phyloP scores from a whole-genome alignment of 2,113 vertebrate species.

The Shinisaurus crocodilurus region DNA sequence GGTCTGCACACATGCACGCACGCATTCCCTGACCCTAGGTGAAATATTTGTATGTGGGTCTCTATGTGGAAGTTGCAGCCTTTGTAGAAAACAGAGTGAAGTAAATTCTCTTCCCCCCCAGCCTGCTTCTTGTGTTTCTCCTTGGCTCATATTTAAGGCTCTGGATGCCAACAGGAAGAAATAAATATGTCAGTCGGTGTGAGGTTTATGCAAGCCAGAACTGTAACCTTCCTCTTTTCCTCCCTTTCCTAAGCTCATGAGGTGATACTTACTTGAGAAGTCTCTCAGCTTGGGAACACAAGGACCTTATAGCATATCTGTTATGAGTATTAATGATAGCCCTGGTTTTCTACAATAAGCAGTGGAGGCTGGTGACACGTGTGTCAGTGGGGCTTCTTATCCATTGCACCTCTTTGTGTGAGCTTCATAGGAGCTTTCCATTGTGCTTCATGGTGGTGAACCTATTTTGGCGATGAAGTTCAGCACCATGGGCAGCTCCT shows the following conservation, averaged over 20 bases:
- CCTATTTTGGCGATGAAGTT: too few species aligned
- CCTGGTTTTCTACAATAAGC: neutral
- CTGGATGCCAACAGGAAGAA: constrained; percentile 40
- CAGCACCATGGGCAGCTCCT: too few species aligned
- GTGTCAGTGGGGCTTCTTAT: too few species aligned
- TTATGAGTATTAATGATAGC: constrained; percentile 44
- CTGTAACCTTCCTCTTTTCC: constrained; percentile 30
- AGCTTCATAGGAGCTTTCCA: too few species aligned
- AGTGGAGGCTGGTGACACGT: too few species aligned
- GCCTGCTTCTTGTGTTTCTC: constrained; percentile 15
- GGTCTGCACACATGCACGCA: neutral
- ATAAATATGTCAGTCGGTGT: constrained; percentile 52
- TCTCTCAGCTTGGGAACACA: constrained; percentile 51
- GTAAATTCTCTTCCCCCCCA: constrained; percentile 24
- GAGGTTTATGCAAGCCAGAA: constrained; percentile 17
- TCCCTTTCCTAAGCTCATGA: constrained; percentile 32
- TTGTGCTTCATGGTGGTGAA: too few species aligned
- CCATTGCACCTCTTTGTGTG: too few species aligned
- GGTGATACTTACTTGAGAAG: constrained; percentile 31
- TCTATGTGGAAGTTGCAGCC: constrained; percentile 3
- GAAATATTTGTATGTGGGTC: constrained; percentile 26
- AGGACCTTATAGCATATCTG: constrained; percentile 33
- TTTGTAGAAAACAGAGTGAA: constrained; percentile 10
- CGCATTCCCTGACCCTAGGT: neutral
- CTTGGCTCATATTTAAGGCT: constrained; percentile 52